A percentile compares a stretch with the other conserved stretches of the same genome.
phyloP scores from a whole-genome alignment of 2,113 vertebrate genomes.

The Ptilonorhynchus violaceus region DNA sequence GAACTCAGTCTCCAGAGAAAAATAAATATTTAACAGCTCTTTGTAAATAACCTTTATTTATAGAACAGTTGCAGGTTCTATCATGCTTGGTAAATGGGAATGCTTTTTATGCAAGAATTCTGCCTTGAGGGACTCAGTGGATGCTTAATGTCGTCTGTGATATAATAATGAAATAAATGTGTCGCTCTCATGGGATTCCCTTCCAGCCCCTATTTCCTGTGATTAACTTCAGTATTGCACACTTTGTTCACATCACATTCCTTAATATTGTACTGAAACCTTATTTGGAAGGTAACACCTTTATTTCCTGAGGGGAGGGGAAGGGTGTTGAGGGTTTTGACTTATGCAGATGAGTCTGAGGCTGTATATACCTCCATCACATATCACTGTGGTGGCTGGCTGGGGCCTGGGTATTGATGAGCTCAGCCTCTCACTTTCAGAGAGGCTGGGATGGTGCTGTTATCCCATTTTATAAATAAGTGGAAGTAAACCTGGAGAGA shows the following conservation, averaged over 20 bases:
- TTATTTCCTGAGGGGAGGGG: not conserved
- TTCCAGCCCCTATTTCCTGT: not conserved
- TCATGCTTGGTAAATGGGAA: conserved; percentile 1
- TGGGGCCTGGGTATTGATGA: not conserved
- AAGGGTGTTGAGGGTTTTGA: not conserved
- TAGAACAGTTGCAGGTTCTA: conserved; percentile 42
- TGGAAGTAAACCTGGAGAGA: not conserved
- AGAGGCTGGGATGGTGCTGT: not conserved
- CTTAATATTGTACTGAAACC: not conserved
- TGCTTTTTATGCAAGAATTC: conserved; percentile 37
- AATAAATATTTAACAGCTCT: conserved; percentile 60
- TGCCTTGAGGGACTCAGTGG: conserved; percentile 19
- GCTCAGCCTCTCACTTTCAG: not conserved
- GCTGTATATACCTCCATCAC: rapidly evolving
- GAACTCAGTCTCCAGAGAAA: not conserved
- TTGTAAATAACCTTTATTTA: conserved; percentile 61
- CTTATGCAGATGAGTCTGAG: not conserved
- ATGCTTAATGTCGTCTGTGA: conserved; percentile 52
- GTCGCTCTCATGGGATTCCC: not conserved
- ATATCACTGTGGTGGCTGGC: rapidly evolving
- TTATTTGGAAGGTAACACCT: not conserved
- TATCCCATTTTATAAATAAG: not conserved
- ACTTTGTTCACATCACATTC: not conserved
- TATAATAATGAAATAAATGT: conserved; percentile 56
- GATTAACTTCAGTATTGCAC: not conserved